Base-by-base conservation (phyloP, 2,888 invertebrate species). In the Lasioglossum vierecki region DNA sequence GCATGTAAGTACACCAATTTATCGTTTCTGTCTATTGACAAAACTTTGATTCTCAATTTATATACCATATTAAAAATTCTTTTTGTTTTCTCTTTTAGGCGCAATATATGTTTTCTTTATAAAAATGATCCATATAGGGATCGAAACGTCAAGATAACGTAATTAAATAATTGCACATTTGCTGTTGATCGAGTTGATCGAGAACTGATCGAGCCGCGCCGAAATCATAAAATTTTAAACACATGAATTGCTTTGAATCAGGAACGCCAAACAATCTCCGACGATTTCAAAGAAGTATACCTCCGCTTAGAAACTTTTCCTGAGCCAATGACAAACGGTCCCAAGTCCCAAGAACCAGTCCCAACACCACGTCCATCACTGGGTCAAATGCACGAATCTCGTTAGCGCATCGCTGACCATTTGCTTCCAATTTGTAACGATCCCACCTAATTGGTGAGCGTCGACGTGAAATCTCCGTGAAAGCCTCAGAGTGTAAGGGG, bases 391-490 rank as follows among this genome's bases (percentile, higher is more conserved):
- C 30, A 30, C 53, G 76, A 66, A 46, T 76, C 35, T 76, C 46
- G 76, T 76, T 76, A 76, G 66, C 26, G n/a, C 35, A 26, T 9
- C 39, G 39, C 5, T 44, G 44, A 46, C 68, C 70, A 53, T 77
- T 70, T 49, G 57, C 79, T 66, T 72, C 39, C 84, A 84, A 76
- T 84, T 76, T 83, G 84, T 84, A 78, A 72, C 22, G 9, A 22
- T 26, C 13, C 30, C 53, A 22, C 75, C 84, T 84, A 84, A 80
- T 76, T 84, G 80, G 78, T 18, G 60, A 81, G 81, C 81, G 81
- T 81, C 81, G 81, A 84, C 73, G 72, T 78, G 79, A 84, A 84
- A 81, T 81, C 81, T 76, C 26, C 49, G 66, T 72, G 71, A 75
- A 72, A 73, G 57, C 30, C 13, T 57, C n/a, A 35, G n/a, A 15